These are phyloP conservation scores for Trigoniulus corallinus DNA, from an alignment of 1,140 invertebrate species.

Conservation along the genomic window DNA sequence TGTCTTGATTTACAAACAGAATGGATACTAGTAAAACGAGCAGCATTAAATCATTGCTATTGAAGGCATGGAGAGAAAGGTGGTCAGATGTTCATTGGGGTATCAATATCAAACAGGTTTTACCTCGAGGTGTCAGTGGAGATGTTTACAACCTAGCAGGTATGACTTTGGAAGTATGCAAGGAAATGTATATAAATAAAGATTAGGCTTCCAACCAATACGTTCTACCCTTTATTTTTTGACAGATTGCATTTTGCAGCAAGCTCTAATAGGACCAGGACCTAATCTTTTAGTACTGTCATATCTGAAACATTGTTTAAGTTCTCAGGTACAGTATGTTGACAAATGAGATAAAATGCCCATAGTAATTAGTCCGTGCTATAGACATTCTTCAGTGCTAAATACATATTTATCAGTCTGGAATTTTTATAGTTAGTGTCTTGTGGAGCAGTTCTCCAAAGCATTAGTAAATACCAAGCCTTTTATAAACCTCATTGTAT, in stretches of 20 bases:
- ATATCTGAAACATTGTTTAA: constrained; percentile 79
- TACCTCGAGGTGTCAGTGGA: constrained; percentile 68
- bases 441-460: constrained; percentile 67
- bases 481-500: constrained; percentile 79
- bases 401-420: no score
- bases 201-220: neutral
- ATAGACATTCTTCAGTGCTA: no score
- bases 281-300: constrained; percentile 79
- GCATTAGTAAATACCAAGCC: constrained; percentile 75
- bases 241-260: constrained; percentile 71
- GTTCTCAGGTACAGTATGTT: constrained; percentile 42
- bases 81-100: constrained; percentile 92
- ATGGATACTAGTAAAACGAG: constrained; percentile 55
- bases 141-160: constrained; percentile 72
- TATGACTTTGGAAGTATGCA: constrained; percentile 1
- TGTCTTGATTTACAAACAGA: no score
- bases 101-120: constrained; percentile 73
- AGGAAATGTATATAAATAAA: neutral
- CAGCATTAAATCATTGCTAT: constrained; percentile 62
- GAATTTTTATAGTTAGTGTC: constrained; percentile 48
- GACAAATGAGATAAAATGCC: neutral
- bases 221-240: constrained; percentile 9
- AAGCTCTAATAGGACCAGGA: constrained; percentile 75
- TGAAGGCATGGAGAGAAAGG: constrained; percentile 79
- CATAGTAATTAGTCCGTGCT: neutral